Percentiles rank a stretch among this genome's conserved stretches.
These are phyloP conservation scores for Balaeniceps rex DNA, from an alignment of 2,113 vertebrate genomes.

Conservation along the genomic window DNA sequence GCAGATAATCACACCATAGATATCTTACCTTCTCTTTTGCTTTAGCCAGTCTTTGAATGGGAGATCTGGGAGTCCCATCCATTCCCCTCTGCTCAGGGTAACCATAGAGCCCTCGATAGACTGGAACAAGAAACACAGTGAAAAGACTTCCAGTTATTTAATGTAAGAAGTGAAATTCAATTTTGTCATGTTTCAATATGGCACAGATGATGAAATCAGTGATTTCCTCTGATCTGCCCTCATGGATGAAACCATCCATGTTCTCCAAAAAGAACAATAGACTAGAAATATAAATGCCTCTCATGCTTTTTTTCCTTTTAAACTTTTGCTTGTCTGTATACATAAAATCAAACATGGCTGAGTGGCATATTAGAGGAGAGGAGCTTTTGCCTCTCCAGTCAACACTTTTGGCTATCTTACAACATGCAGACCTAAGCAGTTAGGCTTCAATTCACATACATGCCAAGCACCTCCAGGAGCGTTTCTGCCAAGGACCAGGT, in stretches of 20 bases:
- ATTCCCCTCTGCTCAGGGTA: slow-evolving; percentile 81
- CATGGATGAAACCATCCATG: neutral
- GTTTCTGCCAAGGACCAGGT: slow-evolving; percentile 79
- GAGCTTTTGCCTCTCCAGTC: neutral
- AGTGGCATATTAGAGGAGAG: neutral
- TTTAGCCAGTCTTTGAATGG: slow-evolving; percentile 80
- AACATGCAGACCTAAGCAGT: neutral
- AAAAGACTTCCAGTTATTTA: neutral
- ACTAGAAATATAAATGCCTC: neutral
- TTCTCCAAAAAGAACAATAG: neutral
- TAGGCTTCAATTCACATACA: slow-evolving; percentile 52
- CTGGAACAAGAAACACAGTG: slow-evolving; percentile 44
- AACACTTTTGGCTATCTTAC: neutral
- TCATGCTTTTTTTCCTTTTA: neutral
- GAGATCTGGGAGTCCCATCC: slow-evolving; percentile 84
- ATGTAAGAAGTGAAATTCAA: neutral
- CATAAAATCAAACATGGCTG: neutral
- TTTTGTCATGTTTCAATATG: neutral
- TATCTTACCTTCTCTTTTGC: slow-evolving; percentile 71
- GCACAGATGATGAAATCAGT: neutral
- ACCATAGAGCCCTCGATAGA: slow-evolving; percentile 81
- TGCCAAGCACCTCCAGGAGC: slow-evolving; percentile 82
- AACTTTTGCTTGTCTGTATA: neutral
- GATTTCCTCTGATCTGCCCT: neutral
- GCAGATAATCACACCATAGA: neutral